phyloP scores from a whole-genome alignment of 2,113 vertebrate genomes.

The Thunnus maccoyii region DNA sequence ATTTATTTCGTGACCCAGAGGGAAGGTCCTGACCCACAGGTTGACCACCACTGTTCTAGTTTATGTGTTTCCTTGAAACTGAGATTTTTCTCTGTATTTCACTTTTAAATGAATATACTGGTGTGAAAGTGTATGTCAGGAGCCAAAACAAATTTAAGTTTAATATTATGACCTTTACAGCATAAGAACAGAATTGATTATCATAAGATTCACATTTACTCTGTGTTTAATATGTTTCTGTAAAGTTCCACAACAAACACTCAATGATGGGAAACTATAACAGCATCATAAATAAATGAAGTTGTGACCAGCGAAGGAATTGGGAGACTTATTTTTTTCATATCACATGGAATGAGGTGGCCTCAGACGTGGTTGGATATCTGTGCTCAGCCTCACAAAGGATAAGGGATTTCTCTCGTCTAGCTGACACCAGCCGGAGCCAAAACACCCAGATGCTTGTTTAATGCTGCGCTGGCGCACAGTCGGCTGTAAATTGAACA shows the following conservation, averaged over 20 bases:
- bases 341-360: neutral
- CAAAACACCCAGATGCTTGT: constrained; percentile 82
- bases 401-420: constrained; percentile 46
- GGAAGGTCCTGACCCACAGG: no score
- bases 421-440: constrained; percentile 50
- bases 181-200: neutral
- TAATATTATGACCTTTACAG: neutral
- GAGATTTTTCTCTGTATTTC: no score
- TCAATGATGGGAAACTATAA: neutral
- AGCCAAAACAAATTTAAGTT: neutral
- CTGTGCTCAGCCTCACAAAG: constrained; percentile 3
- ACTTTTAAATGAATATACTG: neutral
- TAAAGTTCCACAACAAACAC: neutral
- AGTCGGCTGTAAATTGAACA: constrained; percentile 75
- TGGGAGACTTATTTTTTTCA: neutral
- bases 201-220: neutral
- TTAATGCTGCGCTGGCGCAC: constrained; percentile 76
- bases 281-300: neutral
- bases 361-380: constrained; percentile 10
- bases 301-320: neutral
- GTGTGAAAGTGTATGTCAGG: neutral
- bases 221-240: neutral
- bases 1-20: no score
- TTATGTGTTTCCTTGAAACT: no score
- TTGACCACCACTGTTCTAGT: no score